Conservation (phyloP, 2,797 vertebrate genomes). For the Parambassis ranga region DNA sequence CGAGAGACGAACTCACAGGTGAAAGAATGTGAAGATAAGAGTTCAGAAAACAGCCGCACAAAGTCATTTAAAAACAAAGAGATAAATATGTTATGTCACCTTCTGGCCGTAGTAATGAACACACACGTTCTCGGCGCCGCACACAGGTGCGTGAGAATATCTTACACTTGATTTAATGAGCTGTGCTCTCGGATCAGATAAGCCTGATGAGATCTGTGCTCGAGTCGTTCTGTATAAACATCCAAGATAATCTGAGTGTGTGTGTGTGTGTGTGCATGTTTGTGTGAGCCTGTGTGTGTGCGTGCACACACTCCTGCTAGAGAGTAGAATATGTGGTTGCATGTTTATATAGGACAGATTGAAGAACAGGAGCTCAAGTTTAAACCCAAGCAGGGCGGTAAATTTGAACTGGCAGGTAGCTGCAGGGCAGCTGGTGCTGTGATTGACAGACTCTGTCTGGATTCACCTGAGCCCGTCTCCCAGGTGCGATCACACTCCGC, state of each 20-base stretch:
- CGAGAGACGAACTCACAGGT: not conserved
- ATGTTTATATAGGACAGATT: conserved; percentile 65
- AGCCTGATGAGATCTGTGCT: conserved; percentile 76
- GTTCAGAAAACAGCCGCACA: not conserved
- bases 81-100: not conserved
- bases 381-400: conserved; percentile 39
- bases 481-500: conserved; percentile 36
- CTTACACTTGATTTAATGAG: conserved; percentile 80
- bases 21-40: conserved; percentile 6
- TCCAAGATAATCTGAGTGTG: conserved; percentile 55
- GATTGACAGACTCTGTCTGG: conserved; percentile 44
- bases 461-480: conserved; percentile 49
- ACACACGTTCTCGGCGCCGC: not conserved
- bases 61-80: conserved; percentile 16
- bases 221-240: conserved; percentile 80
- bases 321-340: conserved; percentile 42
- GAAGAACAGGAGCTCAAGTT: conserved; percentile 35
- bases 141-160: conserved; percentile 73
- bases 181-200: conserved; percentile 81
- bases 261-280: conserved; percentile 14
- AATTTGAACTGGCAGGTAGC: conserved; percentile 34
- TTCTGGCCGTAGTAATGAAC: not conserved
- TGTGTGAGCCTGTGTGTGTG: not conserved
- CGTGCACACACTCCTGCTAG: not conserved
- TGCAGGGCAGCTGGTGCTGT: conserved; percentile 1